A percentile compares a stretch with the other conserved stretches of the same genome.
Evolutionary conservation across 1,140 invertebrate genomes (phyloP).

Genomic region (Drosophila tropicalis): DNA sequence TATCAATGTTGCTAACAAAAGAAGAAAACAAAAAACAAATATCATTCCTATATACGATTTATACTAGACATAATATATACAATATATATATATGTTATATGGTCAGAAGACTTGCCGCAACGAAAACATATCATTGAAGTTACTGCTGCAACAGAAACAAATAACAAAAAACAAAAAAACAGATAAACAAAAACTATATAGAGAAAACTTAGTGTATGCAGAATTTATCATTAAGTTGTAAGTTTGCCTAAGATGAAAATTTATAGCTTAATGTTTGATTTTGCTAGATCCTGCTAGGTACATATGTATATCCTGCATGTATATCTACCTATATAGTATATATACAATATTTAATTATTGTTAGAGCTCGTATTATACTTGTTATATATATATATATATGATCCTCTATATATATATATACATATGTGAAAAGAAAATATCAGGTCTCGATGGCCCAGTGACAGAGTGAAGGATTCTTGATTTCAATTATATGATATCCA

Average conservation of each 20-base stretch:
- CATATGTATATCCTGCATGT: not conserved
- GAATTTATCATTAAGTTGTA: slow-evolving; percentile 8
- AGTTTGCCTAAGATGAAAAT: slow-evolving; percentile 7
- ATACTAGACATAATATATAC: slow-evolving; percentile 38
- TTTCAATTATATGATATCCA: not conserved
- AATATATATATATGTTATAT: slow-evolving; percentile 45
- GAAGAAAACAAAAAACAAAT: slow-evolving; percentile 31
- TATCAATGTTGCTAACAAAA: slow-evolving; percentile 63
- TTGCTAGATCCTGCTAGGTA: not conserved
- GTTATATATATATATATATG: not conserved
- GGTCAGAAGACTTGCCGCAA: slow-evolving; percentile 78
- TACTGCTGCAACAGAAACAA: slow-evolving; percentile 65
- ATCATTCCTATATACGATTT: slow-evolving; percentile 61
- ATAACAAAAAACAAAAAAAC: slow-evolving; percentile 49
- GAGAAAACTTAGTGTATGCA: not conserved
- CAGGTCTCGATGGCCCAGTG: not conserved
- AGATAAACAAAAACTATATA: slow-evolving; percentile 41
- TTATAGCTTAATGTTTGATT: slow-evolving; percentile 12
- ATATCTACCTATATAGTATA: slow-evolving; percentile 1
- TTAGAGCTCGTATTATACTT: slow-evolving; percentile 46
- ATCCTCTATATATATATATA: not conserved
- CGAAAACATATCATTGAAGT: slow-evolving; percentile 80
- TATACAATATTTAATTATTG: slow-evolving; percentile 40
- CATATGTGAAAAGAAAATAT: not conserved
- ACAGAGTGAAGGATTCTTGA: not conserved